Evolutionary conservation across 1,140 invertebrate species (phyloP), one percentile per base, ranked within the genome.

Genomic region (Brachionus rubens): DNA sequence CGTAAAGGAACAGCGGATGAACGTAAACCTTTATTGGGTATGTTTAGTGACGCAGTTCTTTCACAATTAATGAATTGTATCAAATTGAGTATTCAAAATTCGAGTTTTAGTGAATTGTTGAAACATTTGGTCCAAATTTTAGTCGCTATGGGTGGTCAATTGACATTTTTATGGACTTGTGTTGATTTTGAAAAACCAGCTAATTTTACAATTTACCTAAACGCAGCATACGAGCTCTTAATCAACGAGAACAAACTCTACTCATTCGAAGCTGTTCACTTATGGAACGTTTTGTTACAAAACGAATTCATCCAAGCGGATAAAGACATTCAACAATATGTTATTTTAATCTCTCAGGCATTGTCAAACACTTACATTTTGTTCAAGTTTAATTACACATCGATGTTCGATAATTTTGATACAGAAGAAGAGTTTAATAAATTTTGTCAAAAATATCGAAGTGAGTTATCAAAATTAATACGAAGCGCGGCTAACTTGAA

Each of bases 31-130:
- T 9, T 72, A 33, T 33, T 72, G 28, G 50, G 50, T 30, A 48
- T 72, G 68, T 72, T 72, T 36, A 72, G 50, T 33, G 46, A 48
- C 14, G 50, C 46, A n/a, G 68, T 50, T 19, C 68, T 72, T 19
- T 33, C 68, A 0, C 68, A 72, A 26, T 33, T 72, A 36, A 50
- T 72, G 7, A 54, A 48, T 16, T 72, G 68, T 41, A 46, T 72
- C 14, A 72, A 72, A 46, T 9, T 72, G 5, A 72, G 68, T 46
- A 52, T 36, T 36, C 10, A 72, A 41, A 72, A 72, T 41, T 0
- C 26, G 9, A 72, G 21, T 1, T 72, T 28, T 6, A 10, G 21
- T 1, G 16, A 30, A 14, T 40, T 72, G 30, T 36, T 72, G 2
- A 48, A 54, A 36, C 41, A 72, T 41, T 52, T 72, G 24, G 33